These are phyloP conservation scores for Apantesis nais DNA, from an alignment of 2,888 invertebrate genomes.

Conservation along the genomic window DNA sequence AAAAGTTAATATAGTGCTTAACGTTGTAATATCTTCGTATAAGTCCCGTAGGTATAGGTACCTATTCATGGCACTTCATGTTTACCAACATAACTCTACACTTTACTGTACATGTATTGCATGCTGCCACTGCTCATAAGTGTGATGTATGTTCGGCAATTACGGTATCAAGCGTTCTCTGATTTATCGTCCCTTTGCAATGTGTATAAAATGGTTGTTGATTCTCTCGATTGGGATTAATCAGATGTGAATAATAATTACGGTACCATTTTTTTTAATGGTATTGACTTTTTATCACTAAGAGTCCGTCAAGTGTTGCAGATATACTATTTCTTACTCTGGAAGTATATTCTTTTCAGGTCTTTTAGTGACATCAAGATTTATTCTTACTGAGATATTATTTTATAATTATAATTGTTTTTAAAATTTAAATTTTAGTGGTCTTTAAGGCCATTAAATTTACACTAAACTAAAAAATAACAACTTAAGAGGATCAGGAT, in stretches of 20 bases:
- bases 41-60: background rate
- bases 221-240: conserved; percentile 1
- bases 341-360: background rate
- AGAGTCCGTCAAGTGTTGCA: background rate
- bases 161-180: conserved; percentile 7
- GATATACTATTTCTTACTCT: background rate
- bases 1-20: background rate
- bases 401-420: no score
- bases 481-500: background rate
- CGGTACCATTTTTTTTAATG: no score
- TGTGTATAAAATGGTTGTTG: conserved; percentile 7
- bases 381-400: background rate
- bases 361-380: background rate
- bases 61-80: no score
- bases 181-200: conserved; percentile 7
- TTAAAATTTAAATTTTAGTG: no score
- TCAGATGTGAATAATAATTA: background rate
- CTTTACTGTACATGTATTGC: conserved; percentile 1
- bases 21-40: background rate
- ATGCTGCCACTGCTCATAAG: conserved; percentile 2
- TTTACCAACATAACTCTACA: background rate
- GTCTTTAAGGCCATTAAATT: no score
- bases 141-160: conserved; percentile 11
- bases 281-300: background rate
- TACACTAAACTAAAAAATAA: no score